Conservation (phyloP, 2,113 vertebrate genomes). For the Urocolius indicus region DNA sequence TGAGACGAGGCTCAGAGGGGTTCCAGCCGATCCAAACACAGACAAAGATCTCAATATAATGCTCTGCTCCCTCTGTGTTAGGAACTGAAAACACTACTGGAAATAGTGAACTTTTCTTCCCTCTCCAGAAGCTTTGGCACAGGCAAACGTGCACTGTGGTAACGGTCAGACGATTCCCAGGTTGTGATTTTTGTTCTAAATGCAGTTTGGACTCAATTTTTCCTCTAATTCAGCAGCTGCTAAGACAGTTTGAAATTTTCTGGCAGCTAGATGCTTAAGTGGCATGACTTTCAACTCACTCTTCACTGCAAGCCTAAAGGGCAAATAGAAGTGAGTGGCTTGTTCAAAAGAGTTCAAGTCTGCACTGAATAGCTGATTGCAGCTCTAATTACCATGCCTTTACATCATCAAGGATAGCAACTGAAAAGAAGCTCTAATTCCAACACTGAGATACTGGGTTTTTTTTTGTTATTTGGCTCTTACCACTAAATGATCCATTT, state of each 20-base stretch:
- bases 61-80: neutral
- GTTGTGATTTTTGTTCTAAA: slow-evolving; percentile 35
- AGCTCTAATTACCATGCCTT: slow-evolving; percentile 59
- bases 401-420: slow-evolving; percentile 52
- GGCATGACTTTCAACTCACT: slow-evolving; percentile 56
- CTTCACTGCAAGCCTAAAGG: slow-evolving; percentile 54
- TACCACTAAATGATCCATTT: slow-evolving; percentile 29
- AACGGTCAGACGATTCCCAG: slow-evolving; percentile 37
- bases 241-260: slow-evolving; percentile 14
- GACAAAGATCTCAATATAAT: slow-evolving; percentile 34
- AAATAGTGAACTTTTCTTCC: neutral
- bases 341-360: slow-evolving; percentile 32
- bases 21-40: fast-evolving
- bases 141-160: slow-evolving; percentile 1
- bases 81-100: slow-evolving; percentile 22
- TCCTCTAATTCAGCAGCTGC: slow-evolving; percentile 25
- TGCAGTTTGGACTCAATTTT: neutral
- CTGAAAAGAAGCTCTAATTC: slow-evolving; percentile 13
- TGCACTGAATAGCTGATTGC: slow-evolving; percentile 35
- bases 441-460: neutral
- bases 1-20: fast-evolving
- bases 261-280: slow-evolving; percentile 12
- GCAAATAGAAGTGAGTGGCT: slow-evolving; percentile 47
- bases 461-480: neutral
- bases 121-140: slow-evolving; percentile 46